phyloP scores from a whole-genome alignment of 2,888 invertebrate genomes.

The Mactromeris polynyma region DNA sequence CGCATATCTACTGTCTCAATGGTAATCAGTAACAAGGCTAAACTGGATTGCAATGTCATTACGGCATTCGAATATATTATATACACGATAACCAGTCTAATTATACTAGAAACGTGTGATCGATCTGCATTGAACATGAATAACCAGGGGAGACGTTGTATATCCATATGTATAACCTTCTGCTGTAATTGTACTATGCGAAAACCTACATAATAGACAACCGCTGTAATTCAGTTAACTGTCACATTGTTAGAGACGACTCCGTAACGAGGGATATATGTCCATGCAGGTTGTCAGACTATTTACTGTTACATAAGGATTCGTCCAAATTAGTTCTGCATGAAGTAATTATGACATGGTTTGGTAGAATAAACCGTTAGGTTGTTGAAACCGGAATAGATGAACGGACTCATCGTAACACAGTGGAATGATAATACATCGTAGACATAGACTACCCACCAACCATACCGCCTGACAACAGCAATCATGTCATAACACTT shows the following conservation, averaged over 20 bases:
- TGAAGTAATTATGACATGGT: no score
- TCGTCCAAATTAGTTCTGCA: neutral
- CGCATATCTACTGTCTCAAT: neutral
- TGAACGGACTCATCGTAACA: no score
- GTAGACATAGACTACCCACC: no score
- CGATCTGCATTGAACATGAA: neutral
- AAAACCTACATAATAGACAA: neutral
- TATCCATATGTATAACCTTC: neutral
- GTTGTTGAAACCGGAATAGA: no score
- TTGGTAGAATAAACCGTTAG: no score
- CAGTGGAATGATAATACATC: no score
- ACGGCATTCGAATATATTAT: neutral
- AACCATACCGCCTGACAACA: no score
- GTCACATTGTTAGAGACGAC: neutral
- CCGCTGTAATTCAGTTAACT: neutral
- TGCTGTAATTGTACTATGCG: neutral
- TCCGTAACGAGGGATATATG: neutral
- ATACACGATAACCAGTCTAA: neutral
- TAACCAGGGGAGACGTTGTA: neutral
- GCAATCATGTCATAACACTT: no score
- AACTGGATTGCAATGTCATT: conserved; percentile 4
- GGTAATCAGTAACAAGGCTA: neutral
- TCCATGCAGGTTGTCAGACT: neutral
- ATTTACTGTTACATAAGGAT: neutral
- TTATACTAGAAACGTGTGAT: neutral